Conservation (phyloP, 1,140 invertebrate species). For the Drosophila pruinosa region DNA sequence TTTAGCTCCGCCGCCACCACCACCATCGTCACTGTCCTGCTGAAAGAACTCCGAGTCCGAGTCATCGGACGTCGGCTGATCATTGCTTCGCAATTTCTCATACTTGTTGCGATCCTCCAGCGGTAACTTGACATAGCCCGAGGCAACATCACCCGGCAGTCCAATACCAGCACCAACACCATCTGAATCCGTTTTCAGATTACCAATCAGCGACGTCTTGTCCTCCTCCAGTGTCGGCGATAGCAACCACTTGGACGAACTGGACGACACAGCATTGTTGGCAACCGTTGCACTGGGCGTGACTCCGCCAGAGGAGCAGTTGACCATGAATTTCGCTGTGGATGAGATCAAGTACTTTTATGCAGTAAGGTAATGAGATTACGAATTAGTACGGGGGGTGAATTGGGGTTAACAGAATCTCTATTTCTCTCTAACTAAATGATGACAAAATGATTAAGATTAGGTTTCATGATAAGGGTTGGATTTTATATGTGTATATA, state of each 20-base stretch:
- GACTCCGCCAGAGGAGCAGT: conserved; percentile 43
- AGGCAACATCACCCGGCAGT: not conserved
- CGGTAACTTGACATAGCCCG: conserved; percentile 86
- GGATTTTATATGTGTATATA: not conserved
- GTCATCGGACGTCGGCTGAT: conserved; percentile 85
- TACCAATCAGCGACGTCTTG: conserved; percentile 77
- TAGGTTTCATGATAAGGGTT: not conserved
- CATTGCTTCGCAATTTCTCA: conserved; percentile 88
- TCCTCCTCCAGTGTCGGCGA: conserved; percentile 82
- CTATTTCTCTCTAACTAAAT: conserved; percentile 2
- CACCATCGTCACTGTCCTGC: conserved; percentile 66
- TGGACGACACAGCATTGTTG: conserved; percentile 55
- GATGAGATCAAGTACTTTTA: conserved; percentile 82
- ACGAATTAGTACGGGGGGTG: conserved; percentile 45
- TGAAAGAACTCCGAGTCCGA: conserved; percentile 82
- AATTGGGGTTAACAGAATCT: conserved; percentile 3
- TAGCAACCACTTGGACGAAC: conserved; percentile 79
- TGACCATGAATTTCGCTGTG: conserved; percentile 79
- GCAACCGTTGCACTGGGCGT: conserved; percentile 35
- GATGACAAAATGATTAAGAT: not conserved
- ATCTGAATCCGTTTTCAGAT: conserved; percentile 73
- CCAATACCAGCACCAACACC: conserved; percentile 20
- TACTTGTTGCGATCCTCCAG: conserved; percentile 91
- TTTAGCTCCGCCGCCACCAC: conserved; percentile 29
- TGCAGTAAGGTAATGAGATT: conserved; percentile 82